phyloP scores from a whole-genome alignment of 2,113 vertebrate species.

The Mixornis gularis region DNA sequence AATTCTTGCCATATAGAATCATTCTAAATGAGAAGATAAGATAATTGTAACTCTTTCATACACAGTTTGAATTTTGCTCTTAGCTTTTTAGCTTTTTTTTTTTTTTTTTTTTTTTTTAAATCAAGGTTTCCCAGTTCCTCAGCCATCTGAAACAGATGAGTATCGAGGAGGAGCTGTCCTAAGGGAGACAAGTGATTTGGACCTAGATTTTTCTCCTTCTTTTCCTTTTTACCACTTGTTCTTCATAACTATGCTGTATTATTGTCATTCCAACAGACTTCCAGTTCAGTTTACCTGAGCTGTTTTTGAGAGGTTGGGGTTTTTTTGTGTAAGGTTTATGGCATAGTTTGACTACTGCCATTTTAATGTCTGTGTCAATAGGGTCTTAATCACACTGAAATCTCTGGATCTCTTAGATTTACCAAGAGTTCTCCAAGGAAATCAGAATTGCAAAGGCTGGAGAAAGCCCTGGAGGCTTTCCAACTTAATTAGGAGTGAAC shows the following conservation, averaged over 20 bases:
- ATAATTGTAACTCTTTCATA: neutral
- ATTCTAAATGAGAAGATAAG: neutral
- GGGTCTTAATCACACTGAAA: conserved; percentile 45
- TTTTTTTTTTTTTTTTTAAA: neutral
- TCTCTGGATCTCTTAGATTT: conserved; percentile 50
- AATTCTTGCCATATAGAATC: neutral
- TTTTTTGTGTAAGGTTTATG: neutral
- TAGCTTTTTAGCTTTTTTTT: neutral
- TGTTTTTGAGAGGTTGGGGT: neutral
- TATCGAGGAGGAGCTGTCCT: neutral
- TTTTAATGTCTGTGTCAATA: conserved; percentile 55
- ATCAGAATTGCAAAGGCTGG: conserved; percentile 58
- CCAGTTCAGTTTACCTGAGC: neutral
- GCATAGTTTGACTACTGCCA: neutral
- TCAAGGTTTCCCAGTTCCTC: neutral
- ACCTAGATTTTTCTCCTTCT: neutral
- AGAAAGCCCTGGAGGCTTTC: conserved; percentile 47
- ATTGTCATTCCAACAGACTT: neutral
- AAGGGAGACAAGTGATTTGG: neutral
- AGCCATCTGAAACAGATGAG: neutral
- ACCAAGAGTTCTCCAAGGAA: conserved; percentile 47
- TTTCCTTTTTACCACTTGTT: neutral
- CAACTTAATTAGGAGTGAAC: conserved; percentile 61
- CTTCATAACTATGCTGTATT: neutral
- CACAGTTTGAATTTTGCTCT: neutral